Evolutionary conservation across 2,113 vertebrate species (phyloP).

Genomic region (Lucifuga dentata): DNA sequence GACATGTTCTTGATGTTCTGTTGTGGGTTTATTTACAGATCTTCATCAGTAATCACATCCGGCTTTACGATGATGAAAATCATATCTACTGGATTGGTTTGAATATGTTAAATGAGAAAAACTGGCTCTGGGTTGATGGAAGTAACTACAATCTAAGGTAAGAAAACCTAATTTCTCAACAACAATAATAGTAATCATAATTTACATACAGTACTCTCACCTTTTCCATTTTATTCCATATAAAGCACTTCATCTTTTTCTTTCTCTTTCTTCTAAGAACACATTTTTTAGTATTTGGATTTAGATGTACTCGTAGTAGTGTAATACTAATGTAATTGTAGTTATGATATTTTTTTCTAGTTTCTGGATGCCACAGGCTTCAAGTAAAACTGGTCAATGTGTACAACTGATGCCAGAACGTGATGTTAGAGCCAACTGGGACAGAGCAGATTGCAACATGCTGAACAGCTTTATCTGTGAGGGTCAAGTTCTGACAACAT

Average conservation of each 20-base stretch:
- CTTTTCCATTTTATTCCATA: too few species aligned
- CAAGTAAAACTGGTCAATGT: fast-evolving
- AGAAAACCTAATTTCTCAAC: conserved; percentile 2
- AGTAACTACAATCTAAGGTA: conserved; percentile 22
- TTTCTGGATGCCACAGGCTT: fast-evolving
- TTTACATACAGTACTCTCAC: too few species aligned
- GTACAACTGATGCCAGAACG: fast-evolving
- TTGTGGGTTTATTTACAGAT: conserved; percentile 16
- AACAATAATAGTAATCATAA: too few species aligned
- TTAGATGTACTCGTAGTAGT: too few species aligned
- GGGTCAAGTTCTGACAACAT: not conserved
- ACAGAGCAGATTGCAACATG: fast-evolving
- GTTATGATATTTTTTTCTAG: conserved; percentile 27
- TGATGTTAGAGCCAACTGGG: conserved; percentile 20
- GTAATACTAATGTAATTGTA: not conserved
- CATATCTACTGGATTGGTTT: conserved; percentile 63
- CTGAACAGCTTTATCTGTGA: conserved; percentile 65
- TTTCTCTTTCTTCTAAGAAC: too few species aligned
- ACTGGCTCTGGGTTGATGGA: conserved; percentile 56
- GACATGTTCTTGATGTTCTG: not conserved
- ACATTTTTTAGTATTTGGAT: not conserved
- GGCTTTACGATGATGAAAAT: fast-evolving
- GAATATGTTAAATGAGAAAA: fast-evolving
- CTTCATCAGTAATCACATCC: conserved; percentile 28
- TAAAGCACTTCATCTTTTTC: too few species aligned